These are phyloP conservation scores for Calidris pygmaea DNA, from an alignment of 2,113 vertebrate genomes.

Conservation along the genomic window DNA sequence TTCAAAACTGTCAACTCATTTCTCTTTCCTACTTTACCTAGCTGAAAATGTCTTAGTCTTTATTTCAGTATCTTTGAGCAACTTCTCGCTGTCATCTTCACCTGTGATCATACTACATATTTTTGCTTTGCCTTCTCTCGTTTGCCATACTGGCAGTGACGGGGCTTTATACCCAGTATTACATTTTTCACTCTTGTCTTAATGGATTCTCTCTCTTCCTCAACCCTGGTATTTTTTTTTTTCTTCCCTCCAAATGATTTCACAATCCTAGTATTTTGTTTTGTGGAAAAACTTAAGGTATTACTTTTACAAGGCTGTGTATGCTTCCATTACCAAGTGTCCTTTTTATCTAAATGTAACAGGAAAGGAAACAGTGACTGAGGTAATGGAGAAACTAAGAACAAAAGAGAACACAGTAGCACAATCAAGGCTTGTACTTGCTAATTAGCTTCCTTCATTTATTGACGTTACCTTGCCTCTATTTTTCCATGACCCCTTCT, in stretches of 20 bases:
- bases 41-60: not conserved
- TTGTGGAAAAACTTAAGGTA: not conserved
- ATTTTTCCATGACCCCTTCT: not conserved
- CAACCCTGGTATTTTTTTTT: rapidly evolving
- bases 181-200: not conserved
- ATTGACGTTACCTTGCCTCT: not conserved
- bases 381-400: constrained; percentile 32
- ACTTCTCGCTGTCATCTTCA: not conserved
- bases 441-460: not conserved
- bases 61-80: not conserved
- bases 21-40: not conserved
- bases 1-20: not conserved
- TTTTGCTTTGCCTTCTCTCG: not conserved
- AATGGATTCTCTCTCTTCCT: not conserved
- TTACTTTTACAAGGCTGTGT: not conserved
- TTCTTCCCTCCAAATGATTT: not conserved
- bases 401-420: not conserved
- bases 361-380: constrained; percentile 3
- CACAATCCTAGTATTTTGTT: not conserved
- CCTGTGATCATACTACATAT: not conserved
- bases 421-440: not conserved
- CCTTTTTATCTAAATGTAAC: not conserved
- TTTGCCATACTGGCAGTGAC: not conserved
- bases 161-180: not conserved
- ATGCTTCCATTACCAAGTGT: not conserved